phyloP scores from a whole-genome alignment of 1,140 invertebrate genomes.

The Hypsibius dujardini region DNA sequence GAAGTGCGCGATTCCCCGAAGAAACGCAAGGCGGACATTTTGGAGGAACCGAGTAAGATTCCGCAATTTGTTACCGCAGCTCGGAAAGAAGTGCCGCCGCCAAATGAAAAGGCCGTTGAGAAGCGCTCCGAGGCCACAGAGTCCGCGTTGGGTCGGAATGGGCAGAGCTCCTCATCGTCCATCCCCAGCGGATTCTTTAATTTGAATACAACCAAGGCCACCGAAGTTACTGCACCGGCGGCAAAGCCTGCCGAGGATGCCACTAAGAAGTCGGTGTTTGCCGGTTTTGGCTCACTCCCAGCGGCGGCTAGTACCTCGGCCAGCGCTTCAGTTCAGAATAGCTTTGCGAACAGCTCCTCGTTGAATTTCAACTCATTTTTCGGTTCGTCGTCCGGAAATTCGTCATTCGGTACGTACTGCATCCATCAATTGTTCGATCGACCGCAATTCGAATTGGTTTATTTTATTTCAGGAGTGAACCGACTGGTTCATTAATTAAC shows the following conservation, averaged over 20 bases:
- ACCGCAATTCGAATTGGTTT: no score
- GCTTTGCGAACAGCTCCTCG: no score
- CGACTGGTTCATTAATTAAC: no score
- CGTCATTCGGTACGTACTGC: no score
- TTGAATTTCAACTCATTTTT: no score
- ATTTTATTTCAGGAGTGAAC: no score
- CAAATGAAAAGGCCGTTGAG: background rate
- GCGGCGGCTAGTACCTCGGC: no score
- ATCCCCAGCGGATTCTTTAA: background rate
- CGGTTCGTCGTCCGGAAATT: no score
- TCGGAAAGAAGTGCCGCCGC: background rate
- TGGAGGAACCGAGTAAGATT: background rate
- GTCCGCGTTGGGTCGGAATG: background rate
- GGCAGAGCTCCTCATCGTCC: background rate
- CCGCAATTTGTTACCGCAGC: background rate
- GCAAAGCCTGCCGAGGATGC: background rate
- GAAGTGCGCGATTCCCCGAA: no score
- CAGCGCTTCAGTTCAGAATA: no score
- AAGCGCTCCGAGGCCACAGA: background rate
- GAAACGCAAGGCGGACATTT: background rate
- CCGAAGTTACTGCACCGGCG: background rate
- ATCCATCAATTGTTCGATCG: no score
- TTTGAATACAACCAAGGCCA: background rate
- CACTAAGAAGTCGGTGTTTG: background rate
- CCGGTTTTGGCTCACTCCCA: background rate